These are phyloP conservation scores for Sphenodon punctatus DNA, from an alignment of 2,797 vertebrate genomes.

Conservation along the genomic window DNA sequence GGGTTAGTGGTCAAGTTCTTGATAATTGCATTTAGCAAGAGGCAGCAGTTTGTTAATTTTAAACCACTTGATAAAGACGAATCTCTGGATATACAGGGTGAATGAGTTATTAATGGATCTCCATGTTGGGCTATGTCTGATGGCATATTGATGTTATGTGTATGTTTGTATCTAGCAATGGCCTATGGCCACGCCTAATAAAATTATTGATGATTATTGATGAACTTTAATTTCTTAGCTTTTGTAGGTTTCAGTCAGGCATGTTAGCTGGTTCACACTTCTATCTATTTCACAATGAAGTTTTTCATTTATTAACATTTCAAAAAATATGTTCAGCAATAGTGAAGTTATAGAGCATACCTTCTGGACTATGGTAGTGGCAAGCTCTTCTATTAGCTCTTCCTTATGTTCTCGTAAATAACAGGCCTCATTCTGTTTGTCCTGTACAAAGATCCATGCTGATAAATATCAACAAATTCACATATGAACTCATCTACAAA, in stretches of 20 bases:
- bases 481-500: neutral
- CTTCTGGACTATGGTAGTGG: conserved; percentile 92
- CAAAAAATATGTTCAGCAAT: neutral
- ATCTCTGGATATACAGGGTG: too few species aligned
- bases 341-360: conserved; percentile 66
- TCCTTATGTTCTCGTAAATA: conserved; percentile 93
- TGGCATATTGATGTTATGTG: too few species aligned
- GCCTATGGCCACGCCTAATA: too few species aligned
- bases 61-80: too few species aligned
- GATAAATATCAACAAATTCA: neutral
- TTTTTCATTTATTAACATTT: neutral
- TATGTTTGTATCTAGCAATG: too few species aligned
- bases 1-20: too few species aligned
- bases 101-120: too few species aligned
- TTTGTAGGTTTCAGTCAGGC: neutral
- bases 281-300: neutral
- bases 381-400: conserved; percentile 93
- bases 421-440: conserved; percentile 93
- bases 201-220: too few species aligned
- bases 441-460: conserved; percentile 67
- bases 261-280: neutral
- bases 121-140: too few species aligned
- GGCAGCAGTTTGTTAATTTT: too few species aligned
- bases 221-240: neutral
- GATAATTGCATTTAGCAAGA: too few species aligned